Conservation (phyloP, 2,888 invertebrate genomes). For the Epinotia bilunana region DNA sequence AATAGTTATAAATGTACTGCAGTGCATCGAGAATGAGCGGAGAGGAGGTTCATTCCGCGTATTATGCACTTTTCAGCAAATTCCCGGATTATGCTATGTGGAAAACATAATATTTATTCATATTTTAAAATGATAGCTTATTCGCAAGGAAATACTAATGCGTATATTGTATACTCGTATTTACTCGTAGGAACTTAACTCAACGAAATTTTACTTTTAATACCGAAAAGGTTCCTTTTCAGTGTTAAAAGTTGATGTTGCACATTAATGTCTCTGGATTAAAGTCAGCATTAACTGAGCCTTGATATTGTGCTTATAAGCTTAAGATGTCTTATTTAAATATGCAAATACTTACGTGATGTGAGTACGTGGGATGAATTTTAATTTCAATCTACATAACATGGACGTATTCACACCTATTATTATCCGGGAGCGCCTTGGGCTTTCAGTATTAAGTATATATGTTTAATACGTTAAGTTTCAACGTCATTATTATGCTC, state of each 20-base stretch:
- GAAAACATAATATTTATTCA: too few species aligned
- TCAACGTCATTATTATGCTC: slow-evolving; percentile 27
- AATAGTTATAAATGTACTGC: slow-evolving; percentile 24
- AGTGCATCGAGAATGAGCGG: slow-evolving; percentile 1
- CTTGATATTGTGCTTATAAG: slow-evolving; percentile 44
- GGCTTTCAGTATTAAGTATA: slow-evolving; percentile 24
- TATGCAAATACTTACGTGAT: slow-evolving; percentile 49
- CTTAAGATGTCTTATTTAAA: slow-evolving; percentile 46
- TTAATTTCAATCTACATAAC: slow-evolving; percentile 53
- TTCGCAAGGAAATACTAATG: too few species aligned
- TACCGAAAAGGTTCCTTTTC: too few species aligned
- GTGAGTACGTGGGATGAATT: slow-evolving; percentile 52
- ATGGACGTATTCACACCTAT: slow-evolving; percentile 40
- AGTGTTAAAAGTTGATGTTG: too few species aligned
- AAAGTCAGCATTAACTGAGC: slow-evolving; percentile 11
- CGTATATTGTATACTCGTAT: too few species aligned
- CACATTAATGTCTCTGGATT: neutral
- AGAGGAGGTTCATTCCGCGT: neutral
- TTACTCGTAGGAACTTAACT: neutral
- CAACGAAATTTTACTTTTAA: too few species aligned
- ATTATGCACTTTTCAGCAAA: neutral
- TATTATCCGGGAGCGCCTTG: slow-evolving; percentile 18
- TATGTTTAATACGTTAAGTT: slow-evolving; percentile 36
- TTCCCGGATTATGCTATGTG: neutral
- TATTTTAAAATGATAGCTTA: too few species aligned